Percentiles rank a stretch among this genome's conserved stretches.
phyloP scores from a whole-genome alignment of 1,140 invertebrate genomes.

The Euglossa dilemma region DNA sequence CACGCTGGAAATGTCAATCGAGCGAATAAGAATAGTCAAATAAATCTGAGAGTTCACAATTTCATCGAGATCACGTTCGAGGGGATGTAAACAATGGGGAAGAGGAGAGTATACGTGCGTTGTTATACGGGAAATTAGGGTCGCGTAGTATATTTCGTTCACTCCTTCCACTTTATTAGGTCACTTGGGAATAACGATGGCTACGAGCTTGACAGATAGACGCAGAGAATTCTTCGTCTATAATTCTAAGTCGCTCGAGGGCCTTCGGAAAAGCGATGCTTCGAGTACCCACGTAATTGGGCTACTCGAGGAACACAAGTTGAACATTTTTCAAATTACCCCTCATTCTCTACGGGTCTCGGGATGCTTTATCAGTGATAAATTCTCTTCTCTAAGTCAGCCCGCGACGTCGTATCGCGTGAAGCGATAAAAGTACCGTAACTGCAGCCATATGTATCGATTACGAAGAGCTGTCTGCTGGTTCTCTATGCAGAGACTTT shows the following conservation, averaged over 20 bases:
- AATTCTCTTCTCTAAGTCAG: background rate
- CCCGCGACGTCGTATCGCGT: background rate
- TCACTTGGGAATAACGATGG: background rate
- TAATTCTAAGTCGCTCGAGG: background rate
- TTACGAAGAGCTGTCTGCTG: background rate
- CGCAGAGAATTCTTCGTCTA: background rate
- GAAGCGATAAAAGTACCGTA: background rate
- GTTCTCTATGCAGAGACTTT: constrained; percentile 16
- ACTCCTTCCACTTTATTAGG: background rate
- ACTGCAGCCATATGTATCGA: constrained; percentile 27
- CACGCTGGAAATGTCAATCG: too few species aligned
- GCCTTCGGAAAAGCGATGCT: too few species aligned
- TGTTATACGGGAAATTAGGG: background rate
- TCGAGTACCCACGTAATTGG: background rate
- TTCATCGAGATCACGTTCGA: too few species aligned
- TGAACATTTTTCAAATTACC: constrained; percentile 6
- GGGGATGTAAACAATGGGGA: too few species aligned
- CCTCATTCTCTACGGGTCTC: background rate
- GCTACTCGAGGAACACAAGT: background rate
- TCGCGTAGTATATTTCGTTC: background rate
- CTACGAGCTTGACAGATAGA: background rate
- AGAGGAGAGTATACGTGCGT: too few species aligned
- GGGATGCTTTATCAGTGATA: background rate
- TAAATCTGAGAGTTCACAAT: background rate
- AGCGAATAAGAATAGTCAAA: background rate